Conservation (phyloP, 2,888 invertebrate genomes). For the Parnassius smintheus region DNA sequence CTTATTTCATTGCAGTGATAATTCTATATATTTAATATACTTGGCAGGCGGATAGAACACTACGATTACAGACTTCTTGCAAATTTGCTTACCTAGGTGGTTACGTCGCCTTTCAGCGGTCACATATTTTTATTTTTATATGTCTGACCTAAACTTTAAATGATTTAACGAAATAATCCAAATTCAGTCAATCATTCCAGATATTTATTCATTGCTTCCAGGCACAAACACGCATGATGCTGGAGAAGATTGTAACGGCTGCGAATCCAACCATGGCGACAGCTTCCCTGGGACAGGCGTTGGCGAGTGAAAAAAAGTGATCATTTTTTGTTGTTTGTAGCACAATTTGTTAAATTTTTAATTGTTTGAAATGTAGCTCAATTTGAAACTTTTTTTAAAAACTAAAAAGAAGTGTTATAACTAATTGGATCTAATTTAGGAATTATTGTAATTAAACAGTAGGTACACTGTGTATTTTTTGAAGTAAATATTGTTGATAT, state of each 20-base stretch:
- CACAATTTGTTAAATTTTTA: background rate
- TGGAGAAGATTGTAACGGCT: constrained; percentile 68
- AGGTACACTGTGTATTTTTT: constrained; percentile 11
- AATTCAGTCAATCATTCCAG: no score
- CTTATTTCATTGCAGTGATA: no score
- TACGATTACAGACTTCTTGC: no score
- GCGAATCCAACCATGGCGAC: constrained; percentile 67
- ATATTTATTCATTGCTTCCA: constrained; percentile 38
- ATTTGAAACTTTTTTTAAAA: background rate
- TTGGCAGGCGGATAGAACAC: no score
- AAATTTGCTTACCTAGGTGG: no score
- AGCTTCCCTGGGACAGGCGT: constrained; percentile 67
- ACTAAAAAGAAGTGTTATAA: background rate
- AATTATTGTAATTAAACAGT: constrained; percentile 4
- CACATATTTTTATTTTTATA: background rate
- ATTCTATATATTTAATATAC: no score
- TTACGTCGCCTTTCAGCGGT: background rate
- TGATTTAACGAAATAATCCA: no score
- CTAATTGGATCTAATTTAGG: background rate
- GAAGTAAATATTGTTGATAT: constrained; percentile 19
- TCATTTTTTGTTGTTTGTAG: constrained; percentile 17
- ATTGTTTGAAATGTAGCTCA: background rate
- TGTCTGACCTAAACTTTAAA: background rate
- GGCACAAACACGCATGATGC: constrained; percentile 60
- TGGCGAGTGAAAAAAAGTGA: constrained; percentile 72